A percentile compares a stretch with the other conserved stretches of the same genome.
Evolutionary conservation across 1,140 invertebrate genomes (phyloP).

Genomic region (Anastrepha obliqua): DNA sequence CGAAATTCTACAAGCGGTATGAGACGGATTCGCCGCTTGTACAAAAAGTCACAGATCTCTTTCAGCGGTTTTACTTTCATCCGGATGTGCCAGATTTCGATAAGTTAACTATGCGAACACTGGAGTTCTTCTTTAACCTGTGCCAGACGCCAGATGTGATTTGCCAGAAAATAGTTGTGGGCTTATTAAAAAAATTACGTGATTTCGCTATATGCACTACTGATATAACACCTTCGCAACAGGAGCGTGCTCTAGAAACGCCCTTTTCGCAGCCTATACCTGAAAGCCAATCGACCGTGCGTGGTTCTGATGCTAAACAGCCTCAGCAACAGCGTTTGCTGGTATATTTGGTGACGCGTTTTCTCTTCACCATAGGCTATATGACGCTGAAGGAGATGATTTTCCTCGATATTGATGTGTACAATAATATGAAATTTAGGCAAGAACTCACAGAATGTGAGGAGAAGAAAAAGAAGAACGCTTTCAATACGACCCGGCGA

Average conservation of each 20-base stretch:
- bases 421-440: slow-evolving; percentile 81
- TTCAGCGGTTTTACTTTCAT: slow-evolving; percentile 68
- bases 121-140: slow-evolving; percentile 70
- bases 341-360: slow-evolving; percentile 78
- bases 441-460: slow-evolving; percentile 77
- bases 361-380: slow-evolving; percentile 83
- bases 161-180: slow-evolving; percentile 65
- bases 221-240: slow-evolving; percentile 46
- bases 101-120: slow-evolving; percentile 62
- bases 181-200: slow-evolving; percentile 63
- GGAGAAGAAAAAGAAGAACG: slow-evolving; percentile 73
- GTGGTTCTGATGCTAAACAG: slow-evolving; percentile 43
- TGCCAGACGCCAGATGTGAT: slow-evolving; percentile 70
- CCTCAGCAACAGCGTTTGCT: slow-evolving; percentile 61
- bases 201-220: slow-evolving; percentile 57
- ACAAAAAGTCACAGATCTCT: slow-evolving; percentile 61
- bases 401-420: slow-evolving; percentile 85
- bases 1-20: slow-evolving; percentile 68
- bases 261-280: slow-evolving; percentile 63
- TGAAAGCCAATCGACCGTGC: slow-evolving; percentile 56
- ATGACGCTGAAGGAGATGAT: slow-evolving; percentile 85
- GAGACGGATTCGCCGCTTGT: slow-evolving; percentile 63
- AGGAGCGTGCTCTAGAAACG: slow-evolving; percentile 60
- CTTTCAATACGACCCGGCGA: slow-evolving; percentile 68
- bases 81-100: slow-evolving; percentile 66